Percentiles rank a stretch among this genome's conserved stretches.
phyloP scores from a whole-genome alignment of 2,113 vertebrate species.

The Aythya baeri region DNA sequence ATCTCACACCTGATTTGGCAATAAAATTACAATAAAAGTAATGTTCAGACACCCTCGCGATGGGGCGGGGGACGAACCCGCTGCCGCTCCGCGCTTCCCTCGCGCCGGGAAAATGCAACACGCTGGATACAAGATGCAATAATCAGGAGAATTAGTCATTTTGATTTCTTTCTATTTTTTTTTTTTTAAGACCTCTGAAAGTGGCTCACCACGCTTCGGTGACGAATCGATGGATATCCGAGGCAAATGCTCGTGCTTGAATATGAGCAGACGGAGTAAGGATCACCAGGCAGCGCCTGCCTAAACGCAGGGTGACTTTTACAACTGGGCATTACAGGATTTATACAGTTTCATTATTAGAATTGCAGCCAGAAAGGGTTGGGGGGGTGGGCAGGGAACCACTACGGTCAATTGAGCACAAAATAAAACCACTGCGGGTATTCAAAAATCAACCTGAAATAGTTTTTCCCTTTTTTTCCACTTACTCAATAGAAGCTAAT shows the following conservation, averaged over 20 bases:
- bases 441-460: not conserved
- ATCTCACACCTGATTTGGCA: conserved; percentile 82
- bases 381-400: not conserved
- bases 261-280: not conserved
- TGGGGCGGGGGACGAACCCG: conserved; percentile 16
- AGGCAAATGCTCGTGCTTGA: not conserved
- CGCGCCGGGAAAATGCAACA: not conserved
- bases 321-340: not conserved
- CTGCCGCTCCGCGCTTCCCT: not conserved
- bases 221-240: not conserved
- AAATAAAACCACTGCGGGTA: not conserved
- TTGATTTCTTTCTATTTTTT: not conserved
- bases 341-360: no score
- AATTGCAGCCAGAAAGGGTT: not conserved
- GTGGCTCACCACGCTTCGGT: not conserved
- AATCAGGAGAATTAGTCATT: not conserved
- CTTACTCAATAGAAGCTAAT: not conserved
- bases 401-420: not conserved
- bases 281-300: no score
- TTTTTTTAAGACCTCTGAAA: not conserved
- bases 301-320: not conserved
- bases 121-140: not conserved
- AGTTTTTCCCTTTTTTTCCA: not conserved
- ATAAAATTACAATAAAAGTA: conserved; percentile 78
- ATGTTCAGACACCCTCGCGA: conserved; percentile 21